Percentiles rank a stretch among this genome's conserved stretches.
Conservation (phyloP, 2,113 vertebrate genomes). For the Equus przewalskii region DNA sequence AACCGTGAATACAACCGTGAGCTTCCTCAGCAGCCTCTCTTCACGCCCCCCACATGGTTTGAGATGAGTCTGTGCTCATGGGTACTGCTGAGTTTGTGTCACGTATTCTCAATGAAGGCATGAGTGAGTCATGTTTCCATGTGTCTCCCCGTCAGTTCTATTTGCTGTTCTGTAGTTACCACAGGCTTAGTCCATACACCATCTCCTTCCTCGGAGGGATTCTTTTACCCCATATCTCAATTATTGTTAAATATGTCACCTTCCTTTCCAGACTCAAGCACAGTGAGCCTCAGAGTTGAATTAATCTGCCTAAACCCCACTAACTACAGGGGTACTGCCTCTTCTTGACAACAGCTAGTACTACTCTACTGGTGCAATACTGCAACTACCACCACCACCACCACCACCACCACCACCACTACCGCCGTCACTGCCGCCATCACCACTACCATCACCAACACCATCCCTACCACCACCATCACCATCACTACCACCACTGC, state of each 20-base stretch:
- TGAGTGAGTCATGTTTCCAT: not conserved
- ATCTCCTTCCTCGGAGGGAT: not conserved
- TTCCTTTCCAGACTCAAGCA: not conserved
- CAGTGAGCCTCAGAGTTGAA: not conserved
- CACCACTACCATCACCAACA: not conserved
- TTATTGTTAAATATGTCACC: not conserved
- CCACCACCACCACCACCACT: not conserved
- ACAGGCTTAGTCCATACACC: not conserved
- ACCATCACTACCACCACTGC: not conserved
- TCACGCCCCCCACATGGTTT: not conserved
- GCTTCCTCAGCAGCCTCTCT: not conserved
- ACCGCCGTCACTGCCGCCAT: no score
- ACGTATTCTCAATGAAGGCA: rapidly evolving
- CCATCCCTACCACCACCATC: no score
- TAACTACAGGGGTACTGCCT: rapidly evolving
- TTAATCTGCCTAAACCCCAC: rapidly evolving
- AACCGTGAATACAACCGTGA: not conserved
- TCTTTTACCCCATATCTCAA: not conserved
- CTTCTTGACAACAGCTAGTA: not conserved
- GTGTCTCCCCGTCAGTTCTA: not conserved
- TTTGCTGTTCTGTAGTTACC: not conserved
- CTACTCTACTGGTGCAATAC: not conserved
- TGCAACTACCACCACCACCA: rapidly evolving
- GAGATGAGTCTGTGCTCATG: not conserved
- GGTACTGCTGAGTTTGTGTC: not conserved